These are phyloP conservation scores for Agrochola lychnidis DNA, from an alignment of 2,888 invertebrate genomes.

Conservation along the genomic window DNA sequence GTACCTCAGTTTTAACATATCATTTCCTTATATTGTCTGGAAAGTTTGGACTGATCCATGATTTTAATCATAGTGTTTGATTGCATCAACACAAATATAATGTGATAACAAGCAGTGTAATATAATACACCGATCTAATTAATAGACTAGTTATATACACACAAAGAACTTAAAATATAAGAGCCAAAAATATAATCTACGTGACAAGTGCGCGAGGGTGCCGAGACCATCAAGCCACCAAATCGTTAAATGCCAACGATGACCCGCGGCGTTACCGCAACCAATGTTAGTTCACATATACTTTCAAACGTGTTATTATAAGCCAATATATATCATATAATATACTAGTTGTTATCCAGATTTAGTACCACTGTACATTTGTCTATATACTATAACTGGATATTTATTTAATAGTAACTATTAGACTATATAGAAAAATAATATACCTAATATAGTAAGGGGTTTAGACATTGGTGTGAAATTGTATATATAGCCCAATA, in stretches of 20 bases:
- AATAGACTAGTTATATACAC: slow-evolving; percentile 77
- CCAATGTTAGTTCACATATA: slow-evolving; percentile 66
- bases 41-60: slow-evolving; percentile 70
- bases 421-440: slow-evolving; percentile 63
- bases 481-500: slow-evolving; percentile 70
- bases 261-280: slow-evolving; percentile 58
- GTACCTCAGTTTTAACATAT: slow-evolving; percentile 78
- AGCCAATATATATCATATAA: slow-evolving; percentile 65
- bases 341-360: slow-evolving; percentile 58
- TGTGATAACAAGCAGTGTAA: slow-evolving; percentile 72
- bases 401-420: slow-evolving; percentile 54
- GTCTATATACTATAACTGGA: slow-evolving; percentile 54
- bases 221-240: slow-evolving; percentile 75
- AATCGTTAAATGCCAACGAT: slow-evolving; percentile 67
- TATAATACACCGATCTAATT: slow-evolving; percentile 70
- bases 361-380: slow-evolving; percentile 62
- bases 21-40: slow-evolving; percentile 81
- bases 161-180: slow-evolving; percentile 71
- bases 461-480: slow-evolving; percentile 70
- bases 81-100: slow-evolving; percentile 72
- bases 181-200: slow-evolving; percentile 66
- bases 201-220: slow-evolving; percentile 69
- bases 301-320: slow-evolving; percentile 63
- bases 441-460: slow-evolving; percentile 62
- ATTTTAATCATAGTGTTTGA: slow-evolving; percentile 70